Evolutionary conservation across 2,113 vertebrate genomes (phyloP).

Genomic region (Falcunculus frontatus): DNA sequence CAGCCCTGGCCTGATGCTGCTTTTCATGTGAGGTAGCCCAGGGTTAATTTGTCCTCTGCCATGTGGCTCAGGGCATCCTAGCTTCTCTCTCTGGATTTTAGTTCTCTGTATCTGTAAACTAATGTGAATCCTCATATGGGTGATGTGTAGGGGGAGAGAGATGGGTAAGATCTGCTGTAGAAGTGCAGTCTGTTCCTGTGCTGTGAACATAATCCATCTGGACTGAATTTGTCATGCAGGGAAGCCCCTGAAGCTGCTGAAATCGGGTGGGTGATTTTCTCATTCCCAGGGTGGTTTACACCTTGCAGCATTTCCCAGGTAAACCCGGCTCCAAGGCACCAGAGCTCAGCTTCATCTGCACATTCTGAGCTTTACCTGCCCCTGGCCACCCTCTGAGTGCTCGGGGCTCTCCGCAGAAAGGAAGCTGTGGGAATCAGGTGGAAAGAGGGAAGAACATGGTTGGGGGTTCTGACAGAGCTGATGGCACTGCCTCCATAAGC

Average conservation of each 20-base stretch:
- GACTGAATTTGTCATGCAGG: fast-evolving
- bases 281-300: neutral
- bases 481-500: neutral
- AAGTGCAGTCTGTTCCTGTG: fast-evolving
- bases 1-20: neutral
- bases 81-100: neutral
- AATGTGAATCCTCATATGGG: neutral
- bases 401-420: neutral
- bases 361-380: neutral
- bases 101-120: neutral
- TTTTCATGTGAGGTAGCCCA: neutral
- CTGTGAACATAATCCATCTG: neutral
- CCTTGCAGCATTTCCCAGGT: neutral
- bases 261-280: neutral
- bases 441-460: neutral
- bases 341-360: neutral
- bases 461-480: neutral
- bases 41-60: neutral
- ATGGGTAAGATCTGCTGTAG: neutral
- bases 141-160: neutral
- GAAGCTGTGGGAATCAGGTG: neutral
- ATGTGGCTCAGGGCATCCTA: neutral
- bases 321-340: neutral
- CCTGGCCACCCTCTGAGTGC: neutral
- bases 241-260: neutral